phyloP scores from a whole-genome alignment of 2,888 invertebrate species.

The Hyppa rectilinea region DNA sequence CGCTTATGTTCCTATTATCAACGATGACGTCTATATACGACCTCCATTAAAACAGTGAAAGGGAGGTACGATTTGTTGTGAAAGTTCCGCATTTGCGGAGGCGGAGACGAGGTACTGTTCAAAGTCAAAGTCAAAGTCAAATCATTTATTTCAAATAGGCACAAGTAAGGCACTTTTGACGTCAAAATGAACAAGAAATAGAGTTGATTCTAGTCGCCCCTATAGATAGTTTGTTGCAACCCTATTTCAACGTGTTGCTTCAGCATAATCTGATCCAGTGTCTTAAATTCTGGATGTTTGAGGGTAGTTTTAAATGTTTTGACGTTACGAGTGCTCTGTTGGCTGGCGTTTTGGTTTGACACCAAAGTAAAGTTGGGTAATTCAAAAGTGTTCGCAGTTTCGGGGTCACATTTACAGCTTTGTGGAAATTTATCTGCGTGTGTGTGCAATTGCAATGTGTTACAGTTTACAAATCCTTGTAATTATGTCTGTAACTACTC shows the following conservation, averaged over 20 bases:
- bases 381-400: conserved; percentile 15
- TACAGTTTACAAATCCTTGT: background rate
- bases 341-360: conserved; percentile 2
- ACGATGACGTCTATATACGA: too few relatives aligned
- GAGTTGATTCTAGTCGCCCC: too few relatives aligned
- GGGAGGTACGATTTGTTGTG: background rate
- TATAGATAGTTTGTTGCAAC: background rate
- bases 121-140: too few relatives aligned
- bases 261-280: conserved; percentile 46
- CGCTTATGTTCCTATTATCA: too few relatives aligned
- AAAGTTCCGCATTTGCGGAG: background rate
- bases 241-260: conserved; percentile 60
- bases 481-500: background rate
- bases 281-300: conserved; percentile 40
- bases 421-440: conserved; percentile 7
- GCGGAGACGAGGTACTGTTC: background rate
- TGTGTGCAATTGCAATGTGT: conserved; percentile 8
- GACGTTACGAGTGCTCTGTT: conserved; percentile 24
- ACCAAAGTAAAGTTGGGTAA: conserved; percentile 23
- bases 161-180: too few relatives aligned
- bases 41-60: background rate
- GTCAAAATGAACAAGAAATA: too few relatives aligned
- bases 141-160: too few relatives aligned
- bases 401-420: conserved; percentile 11
- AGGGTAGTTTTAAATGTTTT: conserved; percentile 42